These are phyloP conservation scores for Uloborus plumipes DNA, from an alignment of 2,888 invertebrate genomes.

Conservation along the genomic window DNA sequence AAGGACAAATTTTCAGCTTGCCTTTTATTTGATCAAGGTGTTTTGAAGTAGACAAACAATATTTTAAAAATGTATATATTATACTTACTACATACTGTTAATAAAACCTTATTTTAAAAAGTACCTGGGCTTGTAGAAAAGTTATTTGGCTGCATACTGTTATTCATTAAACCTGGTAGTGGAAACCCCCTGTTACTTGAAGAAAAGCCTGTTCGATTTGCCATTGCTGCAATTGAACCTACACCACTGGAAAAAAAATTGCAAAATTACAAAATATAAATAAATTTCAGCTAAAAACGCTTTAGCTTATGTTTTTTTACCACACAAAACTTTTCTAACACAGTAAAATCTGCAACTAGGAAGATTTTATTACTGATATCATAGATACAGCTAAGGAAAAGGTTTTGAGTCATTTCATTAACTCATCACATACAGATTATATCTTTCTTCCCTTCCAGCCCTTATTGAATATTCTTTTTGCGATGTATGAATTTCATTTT, in stretches of 20 bases:
- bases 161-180: conserved; percentile 51
- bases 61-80: background rate
- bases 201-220: conserved; percentile 48
- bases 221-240: conserved; percentile 54
- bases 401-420: too few relatives aligned
- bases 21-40: too few relatives aligned
- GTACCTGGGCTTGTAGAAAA: conserved; percentile 64
- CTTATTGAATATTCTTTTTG: too few relatives aligned
- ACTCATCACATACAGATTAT: too few relatives aligned
- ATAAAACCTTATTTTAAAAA: background rate
- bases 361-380: too few relatives aligned
- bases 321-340: background rate
- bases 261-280: background rate
- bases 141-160: conserved; percentile 52
- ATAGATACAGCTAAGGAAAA: too few relatives aligned
- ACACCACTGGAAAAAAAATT: background rate
- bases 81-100: background rate
- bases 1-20: background rate
- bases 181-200: conserved; percentile 51
- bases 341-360: too few relatives aligned
- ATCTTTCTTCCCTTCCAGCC: too few relatives aligned
- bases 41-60: too few relatives aligned
- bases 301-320: background rate
- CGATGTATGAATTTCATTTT: too few relatives aligned
- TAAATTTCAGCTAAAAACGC: background rate